phyloP scores from a whole-genome alignment of 2,888 invertebrate species.

The Drosophila birchii region DNA sequence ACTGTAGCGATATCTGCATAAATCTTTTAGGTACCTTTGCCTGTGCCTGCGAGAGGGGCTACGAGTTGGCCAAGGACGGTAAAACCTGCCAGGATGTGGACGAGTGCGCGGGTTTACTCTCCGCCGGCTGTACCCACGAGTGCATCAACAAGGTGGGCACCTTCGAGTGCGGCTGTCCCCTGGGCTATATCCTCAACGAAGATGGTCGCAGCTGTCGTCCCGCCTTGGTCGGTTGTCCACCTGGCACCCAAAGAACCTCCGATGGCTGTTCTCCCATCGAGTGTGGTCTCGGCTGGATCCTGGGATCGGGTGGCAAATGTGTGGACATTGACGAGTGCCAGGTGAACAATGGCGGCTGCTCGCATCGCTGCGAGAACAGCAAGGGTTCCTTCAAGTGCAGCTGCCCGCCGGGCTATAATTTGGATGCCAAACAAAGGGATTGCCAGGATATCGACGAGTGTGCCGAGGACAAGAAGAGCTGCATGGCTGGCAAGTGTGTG shows the following conservation, averaged over 20 bases:
- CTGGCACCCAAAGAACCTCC: constrained; percentile 72
- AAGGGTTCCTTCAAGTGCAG: constrained; percentile 86
- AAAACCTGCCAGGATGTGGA: constrained; percentile 85
- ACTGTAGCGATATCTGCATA: constrained; percentile 86
- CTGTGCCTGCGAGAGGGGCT: constrained; percentile 85
- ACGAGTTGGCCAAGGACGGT: constrained; percentile 81
- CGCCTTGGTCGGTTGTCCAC: constrained; percentile 70
- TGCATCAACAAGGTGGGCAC: constrained; percentile 86
- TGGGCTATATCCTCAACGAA: constrained; percentile 84
- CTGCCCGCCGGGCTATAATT: constrained; percentile 87
- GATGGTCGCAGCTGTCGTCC: constrained; percentile 76
- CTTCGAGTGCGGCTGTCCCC: constrained; percentile 86
- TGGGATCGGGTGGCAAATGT: constrained; percentile 84
- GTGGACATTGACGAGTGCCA: constrained; percentile 86
- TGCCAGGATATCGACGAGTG: constrained; percentile 87
- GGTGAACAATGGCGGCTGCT: constrained; percentile 83
- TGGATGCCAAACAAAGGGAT: constrained; percentile 84
- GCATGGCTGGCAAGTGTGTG: constrained; percentile 82
- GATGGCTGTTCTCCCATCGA: constrained; percentile 72
- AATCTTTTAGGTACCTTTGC: constrained; percentile 86
- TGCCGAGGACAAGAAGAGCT: constrained; percentile 82
- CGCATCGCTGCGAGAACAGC: constrained; percentile 84
- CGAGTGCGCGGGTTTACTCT: constrained; percentile 83
- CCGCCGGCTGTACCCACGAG: constrained; percentile 85
- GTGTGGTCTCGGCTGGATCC: constrained; percentile 85